A percentile compares a stretch with the other conserved stretches of the same genome.
Conservation (phyloP, 2,113 vertebrate species). For the cattle (Bos taurus) region DNA sequence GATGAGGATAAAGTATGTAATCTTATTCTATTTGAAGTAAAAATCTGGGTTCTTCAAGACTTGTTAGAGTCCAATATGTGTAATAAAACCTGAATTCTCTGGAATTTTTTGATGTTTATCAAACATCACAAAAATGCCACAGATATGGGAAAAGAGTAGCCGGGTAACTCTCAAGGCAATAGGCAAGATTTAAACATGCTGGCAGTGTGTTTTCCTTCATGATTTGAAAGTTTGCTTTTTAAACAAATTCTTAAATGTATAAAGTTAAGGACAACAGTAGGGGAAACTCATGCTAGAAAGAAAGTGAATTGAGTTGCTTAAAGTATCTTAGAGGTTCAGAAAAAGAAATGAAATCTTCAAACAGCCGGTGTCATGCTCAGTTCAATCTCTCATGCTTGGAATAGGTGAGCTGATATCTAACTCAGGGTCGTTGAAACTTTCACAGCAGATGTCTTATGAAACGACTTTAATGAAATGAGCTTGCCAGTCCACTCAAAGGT, state of each 20-base stretch:
- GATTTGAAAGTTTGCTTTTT: not conserved
- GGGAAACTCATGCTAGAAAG: not conserved
- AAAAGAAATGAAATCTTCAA: conserved; percentile 8
- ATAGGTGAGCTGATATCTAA: not conserved
- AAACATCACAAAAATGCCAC: not conserved
- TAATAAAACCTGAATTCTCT: not conserved
- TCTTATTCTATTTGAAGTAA: not conserved
- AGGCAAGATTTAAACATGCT: not conserved
- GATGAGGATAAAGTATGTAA: not conserved
- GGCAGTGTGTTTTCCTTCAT: not conserved
- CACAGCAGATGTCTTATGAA: not conserved
- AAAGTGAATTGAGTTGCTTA: not conserved
- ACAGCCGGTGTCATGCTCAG: not conserved
- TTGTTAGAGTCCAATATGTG: not conserved
- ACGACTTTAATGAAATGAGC: conserved; percentile 38
- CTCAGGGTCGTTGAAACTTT: not conserved
- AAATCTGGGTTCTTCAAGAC: not conserved
- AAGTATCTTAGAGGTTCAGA: not conserved
- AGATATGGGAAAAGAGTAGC: not conserved
- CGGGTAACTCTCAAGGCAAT: not conserved
- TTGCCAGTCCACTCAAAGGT: not conserved
- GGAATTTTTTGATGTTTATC: not conserved
- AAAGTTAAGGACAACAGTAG: not conserved
- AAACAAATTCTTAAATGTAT: not conserved
- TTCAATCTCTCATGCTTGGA: not conserved